Evolutionary conservation across 2,113 vertebrate genomes (phyloP).

Genomic region (Xyliphius kryptos): DNA sequence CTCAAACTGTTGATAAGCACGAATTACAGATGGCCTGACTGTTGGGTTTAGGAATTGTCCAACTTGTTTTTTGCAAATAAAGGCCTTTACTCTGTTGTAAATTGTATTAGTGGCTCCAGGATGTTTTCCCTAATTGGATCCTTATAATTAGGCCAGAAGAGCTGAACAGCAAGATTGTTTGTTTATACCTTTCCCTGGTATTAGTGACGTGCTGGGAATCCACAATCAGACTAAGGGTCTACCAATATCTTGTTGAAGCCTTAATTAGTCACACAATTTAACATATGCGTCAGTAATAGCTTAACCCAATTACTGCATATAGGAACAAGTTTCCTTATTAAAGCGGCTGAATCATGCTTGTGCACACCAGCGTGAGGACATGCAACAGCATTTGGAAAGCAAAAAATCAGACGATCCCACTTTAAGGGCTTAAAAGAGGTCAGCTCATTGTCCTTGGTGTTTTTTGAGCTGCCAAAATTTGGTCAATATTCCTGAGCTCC

Average conservation of each 20-base stretch:
- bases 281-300: slow-evolving; percentile 39
- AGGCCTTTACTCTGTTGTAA: slow-evolving; percentile 27
- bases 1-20: slow-evolving; percentile 19
- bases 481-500: slow-evolving; percentile 31
- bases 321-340: slow-evolving; percentile 34
- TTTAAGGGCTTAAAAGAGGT: slow-evolving; percentile 28
- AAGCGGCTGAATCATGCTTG: slow-evolving; percentile 25
- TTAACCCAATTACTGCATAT: slow-evolving; percentile 33
- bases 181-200: slow-evolving; percentile 45
- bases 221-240: slow-evolving; percentile 39
- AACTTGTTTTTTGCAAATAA: slow-evolving; percentile 26
- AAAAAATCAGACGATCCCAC: slow-evolving; percentile 8
- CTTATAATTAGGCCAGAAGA: slow-evolving; percentile 45
- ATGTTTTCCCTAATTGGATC: slow-evolving; percentile 48
- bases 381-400: slow-evolving; percentile 12
- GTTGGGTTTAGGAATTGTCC: slow-evolving; percentile 20
- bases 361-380: slow-evolving; percentile 12
- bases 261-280: slow-evolving; percentile 47
- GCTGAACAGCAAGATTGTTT: slow-evolving; percentile 52
- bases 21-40: slow-evolving; percentile 29
- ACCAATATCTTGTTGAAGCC: slow-evolving; percentile 25
- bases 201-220: slow-evolving; percentile 48
- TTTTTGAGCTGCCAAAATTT: slow-evolving; percentile 35
- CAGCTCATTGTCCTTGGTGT: slow-evolving; percentile 29
- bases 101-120: slow-evolving; percentile 44